Evolutionary conservation across 2,797 vertebrate species (phyloP).

Genomic region (Melanotaenia nigrans): DNA sequence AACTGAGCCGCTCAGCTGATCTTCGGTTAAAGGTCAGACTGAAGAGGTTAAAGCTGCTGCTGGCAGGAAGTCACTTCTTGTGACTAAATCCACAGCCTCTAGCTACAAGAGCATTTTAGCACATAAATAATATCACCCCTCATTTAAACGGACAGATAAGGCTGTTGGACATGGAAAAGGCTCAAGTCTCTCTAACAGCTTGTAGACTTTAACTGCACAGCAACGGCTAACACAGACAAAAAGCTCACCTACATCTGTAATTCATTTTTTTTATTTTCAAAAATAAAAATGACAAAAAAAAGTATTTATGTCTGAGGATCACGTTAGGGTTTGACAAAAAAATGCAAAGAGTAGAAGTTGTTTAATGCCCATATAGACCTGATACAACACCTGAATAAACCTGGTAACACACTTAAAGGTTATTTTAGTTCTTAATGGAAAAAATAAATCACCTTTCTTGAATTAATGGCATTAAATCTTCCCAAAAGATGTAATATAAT

Average conservation of each 20-base stretch:
- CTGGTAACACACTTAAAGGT: background rate
- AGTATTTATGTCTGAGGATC: background rate
- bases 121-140: background rate
- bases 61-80: background rate
- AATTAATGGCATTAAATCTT: background rate
- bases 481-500: background rate
- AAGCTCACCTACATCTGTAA: background rate
- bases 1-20: conserved; percentile 17
- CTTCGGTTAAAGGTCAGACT: conserved; percentile 34
- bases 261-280: background rate
- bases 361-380: too few species aligned
- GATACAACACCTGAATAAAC: background rate
- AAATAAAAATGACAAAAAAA: too few species aligned
- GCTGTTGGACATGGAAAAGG: background rate
- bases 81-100: background rate
- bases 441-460: background rate
- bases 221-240: background rate
- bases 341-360: too few species aligned
- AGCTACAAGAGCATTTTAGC: background rate
- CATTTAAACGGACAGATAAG: background rate
- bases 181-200: background rate
- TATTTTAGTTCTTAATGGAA: background rate
- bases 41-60: conserved; percentile 1
- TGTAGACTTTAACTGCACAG: background rate
- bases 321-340: background rate